Conservation (phyloP, 2,797 vertebrate genomes). For the Champsocephalus gunnari region DNA sequence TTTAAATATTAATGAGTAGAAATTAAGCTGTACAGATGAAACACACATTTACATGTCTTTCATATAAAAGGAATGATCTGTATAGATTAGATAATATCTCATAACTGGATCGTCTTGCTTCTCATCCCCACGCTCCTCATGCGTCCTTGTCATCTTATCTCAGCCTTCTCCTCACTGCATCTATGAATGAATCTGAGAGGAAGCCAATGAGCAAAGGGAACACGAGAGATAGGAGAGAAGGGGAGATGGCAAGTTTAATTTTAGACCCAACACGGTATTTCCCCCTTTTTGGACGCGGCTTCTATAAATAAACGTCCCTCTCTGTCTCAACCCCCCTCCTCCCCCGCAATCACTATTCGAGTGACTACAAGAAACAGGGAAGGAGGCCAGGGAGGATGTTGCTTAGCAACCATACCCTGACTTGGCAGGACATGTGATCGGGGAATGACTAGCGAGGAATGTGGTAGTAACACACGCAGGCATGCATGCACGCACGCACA, state of each 20-base stretch:
- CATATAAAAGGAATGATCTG: background rate
- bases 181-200: conserved; percentile 68
- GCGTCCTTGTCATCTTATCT: conserved; percentile 33
- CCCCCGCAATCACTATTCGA: conserved; percentile 52
- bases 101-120: background rate
- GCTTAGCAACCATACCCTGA: conserved; percentile 78
- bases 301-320: conserved; percentile 79
- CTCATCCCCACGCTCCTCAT: conserved; percentile 21
- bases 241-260: conserved; percentile 66
- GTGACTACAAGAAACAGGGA: conserved; percentile 27
- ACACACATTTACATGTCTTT: background rate
- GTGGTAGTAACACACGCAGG: conserved; percentile 49
- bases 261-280: conserved; percentile 72
- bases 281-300: conserved; percentile 52
- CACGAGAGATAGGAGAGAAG: background rate
- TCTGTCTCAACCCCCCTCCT: background rate
- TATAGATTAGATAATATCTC: conserved; percentile 10
- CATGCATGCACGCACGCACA: background rate
- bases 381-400: conserved; percentile 51
- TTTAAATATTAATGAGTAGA: background rate
- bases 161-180: conserved; percentile 33
- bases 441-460: conserved; percentile 59
- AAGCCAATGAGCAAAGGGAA: conserved; percentile 3
- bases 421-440: conserved; percentile 70
- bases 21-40: background rate